Conservation (phyloP, 2,888 invertebrate genomes). For the Ophioninae sp. region DNA sequence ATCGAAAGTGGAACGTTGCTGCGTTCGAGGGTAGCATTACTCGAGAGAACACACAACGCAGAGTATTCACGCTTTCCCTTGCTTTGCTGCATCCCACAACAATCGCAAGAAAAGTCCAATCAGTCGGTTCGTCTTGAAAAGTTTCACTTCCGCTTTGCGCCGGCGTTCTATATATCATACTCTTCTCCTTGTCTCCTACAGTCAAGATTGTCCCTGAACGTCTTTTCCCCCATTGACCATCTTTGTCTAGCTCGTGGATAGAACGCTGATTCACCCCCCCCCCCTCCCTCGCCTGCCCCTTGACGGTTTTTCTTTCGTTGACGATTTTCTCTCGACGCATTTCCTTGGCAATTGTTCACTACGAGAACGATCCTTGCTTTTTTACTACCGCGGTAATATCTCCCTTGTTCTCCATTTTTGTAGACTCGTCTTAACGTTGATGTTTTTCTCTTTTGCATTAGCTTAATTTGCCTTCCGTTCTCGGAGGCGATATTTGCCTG, state of each 20-base stretch:
- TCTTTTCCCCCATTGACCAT: constrained; percentile 15
- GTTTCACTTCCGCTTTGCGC: constrained; percentile 57
- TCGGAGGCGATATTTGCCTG: constrained; percentile 65
- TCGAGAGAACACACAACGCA: constrained; percentile 36
- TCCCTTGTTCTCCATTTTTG: constrained; percentile 57
- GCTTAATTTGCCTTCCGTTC: constrained; percentile 73
- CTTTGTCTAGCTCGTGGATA: constrained; percentile 1
- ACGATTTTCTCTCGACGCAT: constrained; percentile 35
- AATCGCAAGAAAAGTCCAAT: constrained; percentile 60
- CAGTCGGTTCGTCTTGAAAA: constrained; percentile 60
- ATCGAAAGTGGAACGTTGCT: constrained; percentile 34
- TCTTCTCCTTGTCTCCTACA: constrained; percentile 7
- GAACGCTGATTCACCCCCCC: background rate
- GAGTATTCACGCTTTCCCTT: constrained; percentile 26
- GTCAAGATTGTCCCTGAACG: constrained; percentile 26
- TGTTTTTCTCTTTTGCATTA: constrained; percentile 70
- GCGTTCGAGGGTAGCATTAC: constrained; percentile 46
- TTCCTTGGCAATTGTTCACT: constrained; percentile 52
- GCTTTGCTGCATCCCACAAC: constrained; percentile 62
- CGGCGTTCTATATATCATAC: constrained; percentile 10
- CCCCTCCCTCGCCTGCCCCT: constrained; percentile 10
- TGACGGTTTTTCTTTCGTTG: constrained; percentile 38
- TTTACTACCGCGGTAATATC: background rate
- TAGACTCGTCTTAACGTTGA: constrained; percentile 56
- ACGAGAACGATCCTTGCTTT: constrained; percentile 16